phyloP scores from a whole-genome alignment of 2,797 vertebrate genomes.

The Gallinago solitaria region DNA sequence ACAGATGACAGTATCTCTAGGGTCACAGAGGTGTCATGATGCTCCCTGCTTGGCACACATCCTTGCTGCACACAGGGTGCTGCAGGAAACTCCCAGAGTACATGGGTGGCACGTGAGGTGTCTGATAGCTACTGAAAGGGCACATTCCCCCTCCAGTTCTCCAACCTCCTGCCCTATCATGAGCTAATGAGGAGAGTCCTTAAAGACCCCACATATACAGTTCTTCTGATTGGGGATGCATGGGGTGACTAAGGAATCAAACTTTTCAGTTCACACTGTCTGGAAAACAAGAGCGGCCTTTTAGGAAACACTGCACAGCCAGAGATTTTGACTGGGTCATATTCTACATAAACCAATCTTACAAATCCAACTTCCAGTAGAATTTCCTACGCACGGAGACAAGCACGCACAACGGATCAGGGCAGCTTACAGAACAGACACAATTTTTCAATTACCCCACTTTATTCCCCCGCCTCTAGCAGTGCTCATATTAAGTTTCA shows the following conservation, averaged over 20 bases:
- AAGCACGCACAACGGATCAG: not conserved
- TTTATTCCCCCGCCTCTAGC: not conserved
- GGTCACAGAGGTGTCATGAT: not conserved
- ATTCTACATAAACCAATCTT: not conserved
- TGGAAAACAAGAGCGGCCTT: not conserved
- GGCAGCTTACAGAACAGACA: not conserved
- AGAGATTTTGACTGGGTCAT: not conserved
- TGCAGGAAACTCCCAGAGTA: not conserved
- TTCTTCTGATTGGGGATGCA: fast-evolving
- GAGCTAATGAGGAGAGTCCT: not conserved
- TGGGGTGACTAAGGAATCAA: not conserved
- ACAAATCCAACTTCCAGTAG: not conserved
- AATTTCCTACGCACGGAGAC: fast-evolving
- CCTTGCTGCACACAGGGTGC: not conserved
- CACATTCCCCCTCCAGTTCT: not conserved
- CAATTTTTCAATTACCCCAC: not conserved
- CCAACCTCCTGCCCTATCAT: not conserved
- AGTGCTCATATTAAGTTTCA: not conserved
- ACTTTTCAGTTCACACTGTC: not conserved
- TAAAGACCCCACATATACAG: not conserved
- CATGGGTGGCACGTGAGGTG: fast-evolving
- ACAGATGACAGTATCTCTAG: not conserved
- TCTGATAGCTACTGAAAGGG: not conserved
- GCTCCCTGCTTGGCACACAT: not conserved
- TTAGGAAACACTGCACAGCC: not conserved